phyloP scores from a whole-genome alignment of 2,888 invertebrate species.

The Campoletis raptor region DNA sequence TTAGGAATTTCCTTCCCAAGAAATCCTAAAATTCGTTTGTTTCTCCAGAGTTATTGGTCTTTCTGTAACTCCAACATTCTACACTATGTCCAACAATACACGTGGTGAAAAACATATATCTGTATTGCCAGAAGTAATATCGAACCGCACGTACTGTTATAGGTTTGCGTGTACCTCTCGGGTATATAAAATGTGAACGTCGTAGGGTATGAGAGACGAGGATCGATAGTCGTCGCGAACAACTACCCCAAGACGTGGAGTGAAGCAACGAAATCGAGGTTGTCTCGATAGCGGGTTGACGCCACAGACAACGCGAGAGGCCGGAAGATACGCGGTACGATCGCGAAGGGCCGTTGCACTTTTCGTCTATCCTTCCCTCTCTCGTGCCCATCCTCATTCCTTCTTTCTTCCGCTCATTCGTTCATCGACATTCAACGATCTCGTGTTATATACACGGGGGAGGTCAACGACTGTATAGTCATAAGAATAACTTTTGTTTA shows the following conservation, averaged over 20 bases:
- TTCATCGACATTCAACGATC: slow-evolving; percentile 51
- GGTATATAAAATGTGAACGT: slow-evolving; percentile 53
- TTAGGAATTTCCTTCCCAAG: slow-evolving; percentile 12
- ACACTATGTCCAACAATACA: slow-evolving; percentile 19
- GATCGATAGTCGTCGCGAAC: slow-evolving; percentile 66
- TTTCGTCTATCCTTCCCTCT: slow-evolving; percentile 8
- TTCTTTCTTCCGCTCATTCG: slow-evolving; percentile 8
- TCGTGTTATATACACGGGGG: slow-evolving; percentile 16
- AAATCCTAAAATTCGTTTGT: slow-evolving; percentile 54
- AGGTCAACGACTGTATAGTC: slow-evolving; percentile 19
- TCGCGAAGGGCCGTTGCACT: slow-evolving; percentile 61
- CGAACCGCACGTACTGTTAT: slow-evolving; percentile 41
- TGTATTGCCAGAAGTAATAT: slow-evolving; percentile 47
- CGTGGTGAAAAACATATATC: slow-evolving; percentile 21
- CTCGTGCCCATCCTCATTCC: background rate
- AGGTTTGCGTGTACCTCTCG: slow-evolving; percentile 57
- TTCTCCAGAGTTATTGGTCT: slow-evolving; percentile 38
- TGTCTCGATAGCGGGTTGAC: slow-evolving; percentile 61
- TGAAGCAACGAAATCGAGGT: slow-evolving; percentile 61
- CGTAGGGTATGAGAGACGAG: slow-evolving; percentile 38
- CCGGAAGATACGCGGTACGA: slow-evolving; percentile 55
- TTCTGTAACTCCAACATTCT: slow-evolving; percentile 27
- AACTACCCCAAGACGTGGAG: slow-evolving; percentile 52
- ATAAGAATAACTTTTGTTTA: slow-evolving; percentile 14
- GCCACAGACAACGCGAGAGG: slow-evolving; percentile 42